Percentiles rank a stretch among this genome's conserved stretches.
phyloP scores from a whole-genome alignment of 2,888 invertebrate genomes.

The Unio pictorum region DNA sequence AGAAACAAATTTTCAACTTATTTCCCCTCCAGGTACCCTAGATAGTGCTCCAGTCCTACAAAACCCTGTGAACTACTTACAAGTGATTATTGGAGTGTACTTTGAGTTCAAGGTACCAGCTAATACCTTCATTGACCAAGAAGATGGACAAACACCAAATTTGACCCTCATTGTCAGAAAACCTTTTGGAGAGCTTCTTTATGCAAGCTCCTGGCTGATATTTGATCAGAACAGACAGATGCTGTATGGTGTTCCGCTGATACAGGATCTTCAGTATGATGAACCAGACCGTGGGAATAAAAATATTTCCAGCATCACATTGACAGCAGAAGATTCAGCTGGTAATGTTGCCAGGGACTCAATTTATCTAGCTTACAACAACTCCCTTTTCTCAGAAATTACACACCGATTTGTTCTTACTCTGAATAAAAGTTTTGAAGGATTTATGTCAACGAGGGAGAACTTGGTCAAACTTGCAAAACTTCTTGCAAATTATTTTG shows the following conservation, averaged over 20 bases:
- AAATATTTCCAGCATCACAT: conserved; percentile 18
- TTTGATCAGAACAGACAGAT: conserved; percentile 44
- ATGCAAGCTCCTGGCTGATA: conserved; percentile 48
- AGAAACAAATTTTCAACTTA: background rate
- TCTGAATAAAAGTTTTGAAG: conserved; percentile 19
- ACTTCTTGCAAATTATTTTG: conserved; percentile 20
- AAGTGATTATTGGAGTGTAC: conserved; percentile 40
- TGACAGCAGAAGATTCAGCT: conserved; percentile 31
- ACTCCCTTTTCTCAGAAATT: conserved; percentile 18
- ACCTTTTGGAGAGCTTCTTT: conserved; percentile 32
- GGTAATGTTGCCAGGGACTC: conserved; percentile 31
- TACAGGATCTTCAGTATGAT: conserved; percentile 31
- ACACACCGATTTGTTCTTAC: conserved; percentile 24
- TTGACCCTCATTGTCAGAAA: conserved; percentile 43
- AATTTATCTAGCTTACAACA: conserved; percentile 31
- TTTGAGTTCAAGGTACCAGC: conserved; percentile 45
- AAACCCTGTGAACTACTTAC: conserved; percentile 41
- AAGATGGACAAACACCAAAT: conserved; percentile 54
- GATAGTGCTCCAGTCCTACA: conserved; percentile 37
- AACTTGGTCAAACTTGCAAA: conserved; percentile 21
- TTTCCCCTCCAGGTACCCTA: conserved; percentile 18
- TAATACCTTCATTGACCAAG: conserved; percentile 51
- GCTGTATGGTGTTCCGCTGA: conserved; percentile 52
- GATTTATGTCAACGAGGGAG: conserved; percentile 11
- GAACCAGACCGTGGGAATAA: conserved; percentile 1